Base-by-base conservation (phyloP, 2,888 invertebrate species). In the Tipula vernalis region DNA sequence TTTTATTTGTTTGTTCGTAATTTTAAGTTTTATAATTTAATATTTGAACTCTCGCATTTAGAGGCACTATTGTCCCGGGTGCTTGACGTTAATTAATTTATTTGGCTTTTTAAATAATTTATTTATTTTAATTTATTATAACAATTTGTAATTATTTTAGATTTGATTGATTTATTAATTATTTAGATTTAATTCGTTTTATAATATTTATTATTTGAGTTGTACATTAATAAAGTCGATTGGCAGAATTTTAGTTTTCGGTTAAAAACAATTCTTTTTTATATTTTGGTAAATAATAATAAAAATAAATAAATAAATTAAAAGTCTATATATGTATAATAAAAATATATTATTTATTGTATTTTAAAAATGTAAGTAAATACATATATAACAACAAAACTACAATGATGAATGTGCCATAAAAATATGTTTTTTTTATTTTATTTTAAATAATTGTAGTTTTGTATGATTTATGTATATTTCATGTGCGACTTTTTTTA, bases 111-210 rank as follows among this genome's bases (percentile, higher is more conserved):
- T 87, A 47, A 87, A 85, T 28, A 84, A 86, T 88, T 88, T 71
- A 87, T 87, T 91, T 92, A 92, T 91, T 91, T 51, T 51, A 51
- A n/a, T 71, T 71, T 28, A 28, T 28, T 28, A 28, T 28, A 28
- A 28, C 28, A 28, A 71, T 71, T 71, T 71, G 71, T 71, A 71
- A 15, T 18, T 18, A 57, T 57, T 28, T 71, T 71, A 18, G 71
- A 71, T 28, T 88, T 90, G 88, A 89, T 89, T 88, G 89, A 89
- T 86, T 88, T 86, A 89, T 89, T 88, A 87, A 87, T 87, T 87
- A 87, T 88, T 88, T 88, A 87, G 86, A 86, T 88, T 87, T 87
- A 86, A 86, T 87, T 87, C 88, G 86, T 87, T 87, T 88, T 88
- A 86, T 86, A 85, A 87, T 87, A 87, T 88, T 44, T 44, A 85